These are phyloP conservation scores for Clarias fuscus DNA, from an alignment of 2,797 vertebrate genomes.

Conservation along the genomic window DNA sequence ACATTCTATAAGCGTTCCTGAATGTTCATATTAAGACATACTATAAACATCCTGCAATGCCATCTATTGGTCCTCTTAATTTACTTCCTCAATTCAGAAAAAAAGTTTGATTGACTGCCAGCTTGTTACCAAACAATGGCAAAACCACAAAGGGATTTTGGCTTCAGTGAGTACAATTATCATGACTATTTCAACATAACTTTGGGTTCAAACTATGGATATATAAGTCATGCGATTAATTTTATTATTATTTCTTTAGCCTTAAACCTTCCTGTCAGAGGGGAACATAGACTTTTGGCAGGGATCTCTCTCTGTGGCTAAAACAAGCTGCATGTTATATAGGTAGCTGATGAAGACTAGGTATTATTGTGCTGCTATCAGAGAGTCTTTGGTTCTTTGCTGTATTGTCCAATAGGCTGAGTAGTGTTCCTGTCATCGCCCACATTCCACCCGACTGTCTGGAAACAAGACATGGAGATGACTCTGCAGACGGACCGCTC, in stretches of 20 bases:
- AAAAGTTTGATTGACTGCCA: conserved; percentile 46
- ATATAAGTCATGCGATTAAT: conserved; percentile 45
- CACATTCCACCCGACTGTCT: conserved; percentile 92
- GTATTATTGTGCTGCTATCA: conserved; percentile 49
- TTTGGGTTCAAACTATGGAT: conserved; percentile 37
- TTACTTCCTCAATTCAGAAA: conserved; percentile 30
- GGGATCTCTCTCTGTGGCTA: conserved; percentile 53
- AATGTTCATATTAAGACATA: not conserved
- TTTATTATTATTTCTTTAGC: conserved; percentile 17
- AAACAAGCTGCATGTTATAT: conserved; percentile 50
- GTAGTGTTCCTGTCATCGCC: conserved; percentile 87
- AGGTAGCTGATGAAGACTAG: conserved; percentile 54
- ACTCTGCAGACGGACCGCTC: conserved; percentile 91
- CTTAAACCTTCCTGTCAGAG: conserved; percentile 47
- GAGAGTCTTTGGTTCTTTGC: conserved; percentile 48
- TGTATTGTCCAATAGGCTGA: conserved; percentile 56
- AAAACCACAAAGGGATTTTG: conserved; percentile 52
- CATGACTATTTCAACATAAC: conserved; percentile 53
- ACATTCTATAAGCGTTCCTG: conserved; percentile 9
- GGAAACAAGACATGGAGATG: conserved; percentile 87
- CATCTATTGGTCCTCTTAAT: conserved; percentile 19
- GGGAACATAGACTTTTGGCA: conserved; percentile 52
- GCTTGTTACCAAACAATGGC: conserved; percentile 45
- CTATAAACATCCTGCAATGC: conserved; percentile 8
- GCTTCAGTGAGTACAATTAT: conserved; percentile 49